Evolutionary conservation across 2,888 invertebrate species (phyloP).

Genomic region (Hyalella azteca): DNA sequence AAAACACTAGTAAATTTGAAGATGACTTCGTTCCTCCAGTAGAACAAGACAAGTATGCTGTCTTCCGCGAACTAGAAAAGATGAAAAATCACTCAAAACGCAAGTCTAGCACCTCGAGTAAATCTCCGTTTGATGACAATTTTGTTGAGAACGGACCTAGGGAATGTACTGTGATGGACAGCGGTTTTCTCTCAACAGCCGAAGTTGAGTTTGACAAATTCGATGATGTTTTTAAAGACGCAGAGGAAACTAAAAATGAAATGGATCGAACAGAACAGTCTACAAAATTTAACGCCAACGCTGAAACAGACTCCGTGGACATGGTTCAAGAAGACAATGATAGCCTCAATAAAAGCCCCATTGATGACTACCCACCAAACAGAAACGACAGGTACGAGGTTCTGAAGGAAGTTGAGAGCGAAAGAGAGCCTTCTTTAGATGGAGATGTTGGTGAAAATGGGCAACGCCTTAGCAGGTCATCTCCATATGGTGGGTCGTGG

Average conservation of each 20-base stretch:
- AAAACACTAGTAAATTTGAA: slow-evolving; percentile 52
- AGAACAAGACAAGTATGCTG: slow-evolving; percentile 48
- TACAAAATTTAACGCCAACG: neutral
- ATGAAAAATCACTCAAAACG: slow-evolving; percentile 39
- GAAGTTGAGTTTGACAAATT: slow-evolving; percentile 46
- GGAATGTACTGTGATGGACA: slow-evolving; percentile 41
- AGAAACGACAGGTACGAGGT: slow-evolving; percentile 55
- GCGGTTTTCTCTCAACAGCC: slow-evolving; percentile 46
- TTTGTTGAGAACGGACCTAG: slow-evolving; percentile 45
- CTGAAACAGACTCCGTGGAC: neutral
- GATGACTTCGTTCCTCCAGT: slow-evolving; percentile 54
- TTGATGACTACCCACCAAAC: slow-evolving; percentile 55
- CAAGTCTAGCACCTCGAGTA: slow-evolving; percentile 38
- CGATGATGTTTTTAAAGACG: slow-evolving; percentile 54
- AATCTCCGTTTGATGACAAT: slow-evolving; percentile 54
- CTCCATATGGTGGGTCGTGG: slow-evolving; percentile 41
- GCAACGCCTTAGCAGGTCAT: slow-evolving; percentile 22
- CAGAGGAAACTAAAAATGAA: neutral
- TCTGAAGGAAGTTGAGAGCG: slow-evolving; percentile 56
- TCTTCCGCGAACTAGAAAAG: slow-evolving; percentile 40
- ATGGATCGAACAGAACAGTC: neutral
- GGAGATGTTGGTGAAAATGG: slow-evolving; percentile 42
- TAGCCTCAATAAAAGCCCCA: slow-evolving; percentile 50
- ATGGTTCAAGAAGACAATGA: slow-evolving; percentile 30
- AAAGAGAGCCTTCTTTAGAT: slow-evolving; percentile 56